Conservation (phyloP, 2,797 vertebrate genomes). For the Enteromius unitaeniatus region DNA sequence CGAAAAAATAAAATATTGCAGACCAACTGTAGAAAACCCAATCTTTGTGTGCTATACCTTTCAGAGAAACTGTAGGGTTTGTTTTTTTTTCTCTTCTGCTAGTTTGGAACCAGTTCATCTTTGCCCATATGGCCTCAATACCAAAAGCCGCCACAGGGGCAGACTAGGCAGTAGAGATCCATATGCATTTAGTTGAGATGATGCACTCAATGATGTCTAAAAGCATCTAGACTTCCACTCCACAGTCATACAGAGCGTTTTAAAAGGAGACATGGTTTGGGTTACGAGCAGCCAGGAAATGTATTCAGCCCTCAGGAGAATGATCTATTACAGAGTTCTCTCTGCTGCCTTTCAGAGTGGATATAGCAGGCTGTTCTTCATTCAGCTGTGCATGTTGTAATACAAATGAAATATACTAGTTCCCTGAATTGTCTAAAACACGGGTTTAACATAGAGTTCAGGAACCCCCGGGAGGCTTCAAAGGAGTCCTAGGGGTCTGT, state of each 20-base stretch:
- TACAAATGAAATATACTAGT: constrained; percentile 32
- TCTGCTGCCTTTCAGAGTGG: constrained; percentile 35
- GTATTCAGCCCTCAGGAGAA: constrained; percentile 63
- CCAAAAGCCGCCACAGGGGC: constrained; percentile 34
- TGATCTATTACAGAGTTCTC: constrained; percentile 58
- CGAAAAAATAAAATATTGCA: constrained; percentile 5
- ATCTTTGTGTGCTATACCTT: constrained; percentile 18
- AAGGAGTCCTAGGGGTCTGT: neutral
- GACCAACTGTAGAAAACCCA: neutral
- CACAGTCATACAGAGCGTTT: constrained; percentile 58
- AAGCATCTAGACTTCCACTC: constrained; percentile 56
- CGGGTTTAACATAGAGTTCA: neutral
- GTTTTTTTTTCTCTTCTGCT: constrained; percentile 13
- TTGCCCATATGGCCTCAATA: constrained; percentile 44
- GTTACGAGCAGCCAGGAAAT: constrained; percentile 67
- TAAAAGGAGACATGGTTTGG: constrained; percentile 63
- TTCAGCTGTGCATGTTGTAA: constrained; percentile 39
- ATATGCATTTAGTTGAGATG: constrained; percentile 42
- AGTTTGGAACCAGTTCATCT: constrained; percentile 22
- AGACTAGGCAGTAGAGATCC: constrained; percentile 45
- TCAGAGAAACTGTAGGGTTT: constrained; percentile 11
- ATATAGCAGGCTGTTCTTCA: constrained; percentile 2
- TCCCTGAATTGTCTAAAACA: constrained; percentile 19
- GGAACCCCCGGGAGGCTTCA: neutral
- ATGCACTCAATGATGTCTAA: constrained; percentile 59